These are phyloP conservation scores for Amblyraja radiata DNA, from an alignment of 2,797 vertebrate species.

Conservation along the genomic window DNA sequence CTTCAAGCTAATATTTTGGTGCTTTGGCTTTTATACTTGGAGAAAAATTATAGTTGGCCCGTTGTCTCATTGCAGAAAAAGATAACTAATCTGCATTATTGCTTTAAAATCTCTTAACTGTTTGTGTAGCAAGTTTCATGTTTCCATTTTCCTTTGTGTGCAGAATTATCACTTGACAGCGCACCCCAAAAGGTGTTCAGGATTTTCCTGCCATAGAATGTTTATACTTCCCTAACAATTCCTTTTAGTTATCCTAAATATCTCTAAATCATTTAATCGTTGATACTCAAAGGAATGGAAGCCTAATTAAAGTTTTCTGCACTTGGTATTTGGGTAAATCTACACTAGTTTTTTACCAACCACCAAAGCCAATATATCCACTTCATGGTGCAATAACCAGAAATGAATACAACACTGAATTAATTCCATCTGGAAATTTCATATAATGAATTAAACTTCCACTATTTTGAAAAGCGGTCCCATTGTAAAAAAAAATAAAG, in stretches of 20 bases:
- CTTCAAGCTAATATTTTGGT: not conserved
- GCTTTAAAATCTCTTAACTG: not conserved
- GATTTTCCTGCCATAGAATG: not conserved
- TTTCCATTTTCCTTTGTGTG: not conserved
- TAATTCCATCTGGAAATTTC: not conserved
- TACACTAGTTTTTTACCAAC: not conserved
- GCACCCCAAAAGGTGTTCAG: not conserved
- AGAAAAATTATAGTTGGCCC: not conserved
- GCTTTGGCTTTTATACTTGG: not conserved
- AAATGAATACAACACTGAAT: not conserved
- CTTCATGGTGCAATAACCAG: not conserved
- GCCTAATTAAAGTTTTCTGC: not conserved
- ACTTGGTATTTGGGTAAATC: not conserved
- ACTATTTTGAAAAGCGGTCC: not conserved
- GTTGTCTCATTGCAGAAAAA: not conserved
- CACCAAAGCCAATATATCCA: not conserved
- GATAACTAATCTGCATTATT: not conserved
- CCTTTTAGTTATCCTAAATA: not conserved
- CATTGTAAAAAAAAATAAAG: too few relatives aligned
- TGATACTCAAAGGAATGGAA: not conserved
- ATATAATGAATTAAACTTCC: not conserved
- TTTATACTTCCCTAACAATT: not conserved
- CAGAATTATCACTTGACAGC: not conserved
- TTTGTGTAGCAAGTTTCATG: not conserved
- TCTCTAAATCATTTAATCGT: not conserved